Evolutionary conservation across 2,797 vertebrate genomes (phyloP).

Genomic region (Thripadectes ignobilis): DNA sequence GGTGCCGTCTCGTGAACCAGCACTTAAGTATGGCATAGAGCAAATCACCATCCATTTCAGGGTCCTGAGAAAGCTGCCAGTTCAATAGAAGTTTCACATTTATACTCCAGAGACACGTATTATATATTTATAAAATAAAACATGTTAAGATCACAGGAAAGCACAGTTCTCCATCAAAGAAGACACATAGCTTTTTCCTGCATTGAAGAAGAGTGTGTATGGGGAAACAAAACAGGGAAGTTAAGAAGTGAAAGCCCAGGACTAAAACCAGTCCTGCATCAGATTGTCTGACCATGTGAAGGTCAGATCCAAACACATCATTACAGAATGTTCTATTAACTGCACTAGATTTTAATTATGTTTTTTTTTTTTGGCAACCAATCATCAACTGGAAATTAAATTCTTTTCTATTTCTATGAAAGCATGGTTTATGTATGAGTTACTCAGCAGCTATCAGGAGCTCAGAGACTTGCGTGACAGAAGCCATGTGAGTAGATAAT

Average conservation of each 20-base stretch:
- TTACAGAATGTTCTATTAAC: background rate
- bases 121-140: background rate
- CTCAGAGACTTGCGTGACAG: background rate
- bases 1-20: background rate
- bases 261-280: background rate
- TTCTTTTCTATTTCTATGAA: background rate
- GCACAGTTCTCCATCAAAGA: background rate
- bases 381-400: background rate
- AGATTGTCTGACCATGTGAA: background rate
- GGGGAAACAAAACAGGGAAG: background rate
- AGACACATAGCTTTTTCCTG: background rate
- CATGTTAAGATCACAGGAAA: background rate
- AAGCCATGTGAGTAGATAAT: background rate
- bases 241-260: background rate
- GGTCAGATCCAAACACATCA: background rate
- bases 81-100: background rate
- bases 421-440: background rate
- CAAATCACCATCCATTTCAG: background rate
- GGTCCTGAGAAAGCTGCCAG: background rate
- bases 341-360: background rate
- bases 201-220: background rate
- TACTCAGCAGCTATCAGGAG: background rate
- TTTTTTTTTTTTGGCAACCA: background rate
- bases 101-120: background rate
- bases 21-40: background rate